These are phyloP conservation scores for Galerucella pusilla DNA, from an alignment of 2,888 invertebrate genomes.

Conservation along the genomic window DNA sequence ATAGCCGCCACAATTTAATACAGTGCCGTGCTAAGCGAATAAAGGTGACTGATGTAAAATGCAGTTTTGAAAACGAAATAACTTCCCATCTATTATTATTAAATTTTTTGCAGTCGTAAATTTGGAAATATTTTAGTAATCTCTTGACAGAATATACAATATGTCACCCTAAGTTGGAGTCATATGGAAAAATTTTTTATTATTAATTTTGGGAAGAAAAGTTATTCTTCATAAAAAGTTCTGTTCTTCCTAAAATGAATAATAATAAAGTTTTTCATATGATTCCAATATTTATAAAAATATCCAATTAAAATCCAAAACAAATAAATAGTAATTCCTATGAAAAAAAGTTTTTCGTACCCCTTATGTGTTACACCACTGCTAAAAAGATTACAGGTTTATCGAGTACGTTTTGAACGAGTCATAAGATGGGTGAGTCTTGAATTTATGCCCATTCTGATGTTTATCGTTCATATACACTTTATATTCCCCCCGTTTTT, in stretches of 20 bases:
- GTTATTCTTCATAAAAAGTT: too few species aligned
- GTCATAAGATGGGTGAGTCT: constrained; percentile 34
- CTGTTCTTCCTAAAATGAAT: too few species aligned
- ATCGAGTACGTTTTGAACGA: constrained; percentile 31
- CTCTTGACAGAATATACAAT: too few species aligned
- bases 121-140: too few species aligned
- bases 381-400: constrained; percentile 26
- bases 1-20: constrained; percentile 9
- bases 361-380: constrained; percentile 7
- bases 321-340: background rate
- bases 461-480: constrained; percentile 35
- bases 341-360: background rate
- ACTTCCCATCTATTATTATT: background rate
- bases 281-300: too few species aligned
- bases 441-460: constrained; percentile 33
- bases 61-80: background rate
- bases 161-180: too few species aligned
- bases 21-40: constrained; percentile 14
- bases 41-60: background rate
- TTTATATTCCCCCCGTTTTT: constrained; percentile 31
- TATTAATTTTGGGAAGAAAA: too few species aligned
- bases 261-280: too few species aligned
- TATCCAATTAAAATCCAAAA: too few species aligned
- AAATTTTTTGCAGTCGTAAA: too few species aligned
- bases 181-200: too few species aligned